Conservation (phyloP, 2,113 vertebrate genomes). For the Caretta caretta region DNA sequence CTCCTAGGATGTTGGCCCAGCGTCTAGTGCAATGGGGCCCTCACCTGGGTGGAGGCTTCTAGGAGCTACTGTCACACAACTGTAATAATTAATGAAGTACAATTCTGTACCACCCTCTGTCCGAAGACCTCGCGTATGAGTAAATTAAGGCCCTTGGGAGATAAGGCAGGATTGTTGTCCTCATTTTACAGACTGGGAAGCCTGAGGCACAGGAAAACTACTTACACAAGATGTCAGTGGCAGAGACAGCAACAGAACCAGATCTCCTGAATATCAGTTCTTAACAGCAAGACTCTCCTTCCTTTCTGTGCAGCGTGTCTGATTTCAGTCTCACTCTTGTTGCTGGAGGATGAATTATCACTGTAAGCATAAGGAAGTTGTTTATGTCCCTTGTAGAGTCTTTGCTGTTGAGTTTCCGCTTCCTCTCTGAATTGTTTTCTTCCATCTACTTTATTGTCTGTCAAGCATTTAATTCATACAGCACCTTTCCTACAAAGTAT, state of each 20-base stretch:
- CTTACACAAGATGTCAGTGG: background rate
- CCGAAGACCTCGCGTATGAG: rapidly evolving
- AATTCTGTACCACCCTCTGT: rapidly evolving
- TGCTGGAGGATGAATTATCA: background rate
- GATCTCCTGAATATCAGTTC: background rate
- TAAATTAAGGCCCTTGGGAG: background rate
- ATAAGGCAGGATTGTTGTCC: background rate
- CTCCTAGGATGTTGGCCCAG: background rate
- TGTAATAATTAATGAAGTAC: rapidly evolving
- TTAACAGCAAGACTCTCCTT: background rate
- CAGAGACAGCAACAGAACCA: background rate
- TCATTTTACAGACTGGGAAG: background rate
- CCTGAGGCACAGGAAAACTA: background rate
- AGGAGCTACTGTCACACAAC: background rate
- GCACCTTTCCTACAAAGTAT: background rate
- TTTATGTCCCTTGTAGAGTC: background rate
- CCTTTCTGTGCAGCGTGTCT: background rate
- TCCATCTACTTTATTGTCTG: background rate
- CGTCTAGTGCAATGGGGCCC: background rate
- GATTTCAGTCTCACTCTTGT: background rate
- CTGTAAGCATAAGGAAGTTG: background rate
- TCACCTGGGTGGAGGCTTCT: background rate
- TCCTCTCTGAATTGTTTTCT: background rate
- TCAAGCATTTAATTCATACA: background rate
- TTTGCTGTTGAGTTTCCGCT: background rate